These are phyloP conservation scores for Cepaea hortensis DNA, from an alignment of 2,888 invertebrate species.

Conservation along the genomic window DNA sequence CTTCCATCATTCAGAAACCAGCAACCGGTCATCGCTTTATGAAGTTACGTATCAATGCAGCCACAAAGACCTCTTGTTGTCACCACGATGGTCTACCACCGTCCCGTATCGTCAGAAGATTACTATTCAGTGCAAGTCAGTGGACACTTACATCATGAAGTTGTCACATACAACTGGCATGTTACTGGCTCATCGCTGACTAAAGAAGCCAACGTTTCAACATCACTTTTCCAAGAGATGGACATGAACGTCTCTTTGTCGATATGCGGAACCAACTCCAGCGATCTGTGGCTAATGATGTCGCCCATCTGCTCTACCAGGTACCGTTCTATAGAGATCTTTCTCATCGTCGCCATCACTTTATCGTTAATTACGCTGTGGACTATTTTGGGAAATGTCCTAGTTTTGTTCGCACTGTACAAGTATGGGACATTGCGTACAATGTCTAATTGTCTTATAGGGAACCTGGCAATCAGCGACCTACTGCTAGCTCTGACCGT, in stretches of 20 bases:
- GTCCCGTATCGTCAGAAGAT: too few species aligned
- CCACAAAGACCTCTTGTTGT: too few species aligned
- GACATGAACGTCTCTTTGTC: not conserved
- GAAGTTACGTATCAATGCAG: too few species aligned
- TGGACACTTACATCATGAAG: not conserved
- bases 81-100: too few species aligned
- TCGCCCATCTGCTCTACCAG: conserved; percentile 65
- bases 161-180: not conserved
- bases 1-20: too few species aligned
- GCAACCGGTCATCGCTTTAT: too few species aligned
- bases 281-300: conserved; percentile 59
- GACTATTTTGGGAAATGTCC: conserved; percentile 74
- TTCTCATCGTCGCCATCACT: conserved; percentile 67
- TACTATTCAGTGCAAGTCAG: too few species aligned
- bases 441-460: conserved; percentile 76
- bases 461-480: conserved; percentile 76
- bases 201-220: not conserved
- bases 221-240: not conserved
- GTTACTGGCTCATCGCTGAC: not conserved
- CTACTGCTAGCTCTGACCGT: conserved; percentile 75
- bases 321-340: conserved; percentile 60
- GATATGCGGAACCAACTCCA: conserved; percentile 61
- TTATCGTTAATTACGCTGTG: conserved; percentile 68
- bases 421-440: conserved; percentile 71
- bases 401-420: conserved; percentile 74